These are phyloP conservation scores for Petrocephalus sullivani DNA, from an alignment of 2,797 vertebrate genomes.

Conservation along the genomic window DNA sequence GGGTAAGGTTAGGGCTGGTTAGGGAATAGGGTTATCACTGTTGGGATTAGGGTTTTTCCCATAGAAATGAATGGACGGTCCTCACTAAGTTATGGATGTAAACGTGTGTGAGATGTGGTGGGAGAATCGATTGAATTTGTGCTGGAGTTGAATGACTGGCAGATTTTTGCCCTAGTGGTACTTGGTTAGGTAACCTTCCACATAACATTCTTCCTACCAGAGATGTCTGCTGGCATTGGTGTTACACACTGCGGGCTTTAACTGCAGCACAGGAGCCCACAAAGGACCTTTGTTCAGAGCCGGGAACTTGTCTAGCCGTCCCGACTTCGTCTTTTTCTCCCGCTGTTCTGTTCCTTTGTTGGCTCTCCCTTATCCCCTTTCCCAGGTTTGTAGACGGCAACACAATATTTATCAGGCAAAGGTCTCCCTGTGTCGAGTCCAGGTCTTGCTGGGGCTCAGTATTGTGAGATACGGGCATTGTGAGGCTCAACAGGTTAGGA, in stretches of 20 bases:
- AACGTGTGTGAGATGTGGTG: background rate
- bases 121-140: background rate
- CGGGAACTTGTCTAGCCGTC: background rate
- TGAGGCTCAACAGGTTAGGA: background rate
- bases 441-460: background rate
- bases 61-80: too few relatives aligned
- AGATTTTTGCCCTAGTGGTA: background rate
- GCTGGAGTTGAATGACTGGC: background rate
- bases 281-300: background rate
- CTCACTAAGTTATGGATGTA: too few relatives aligned
- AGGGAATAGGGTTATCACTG: too few relatives aligned
- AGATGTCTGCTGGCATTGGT: background rate
- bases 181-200: background rate
- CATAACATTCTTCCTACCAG: background rate
- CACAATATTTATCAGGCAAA: background rate
- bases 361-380: background rate
- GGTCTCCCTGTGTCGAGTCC: background rate
- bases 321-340: background rate
- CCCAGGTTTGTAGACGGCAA: background rate
- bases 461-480: background rate
- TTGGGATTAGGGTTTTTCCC: too few relatives aligned
- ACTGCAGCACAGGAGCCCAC: background rate
- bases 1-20: too few relatives aligned
- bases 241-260: background rate
- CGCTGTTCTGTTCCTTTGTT: background rate